Conservation (phyloP, 2,888 invertebrate species). For the Epirrita christyi region DNA sequence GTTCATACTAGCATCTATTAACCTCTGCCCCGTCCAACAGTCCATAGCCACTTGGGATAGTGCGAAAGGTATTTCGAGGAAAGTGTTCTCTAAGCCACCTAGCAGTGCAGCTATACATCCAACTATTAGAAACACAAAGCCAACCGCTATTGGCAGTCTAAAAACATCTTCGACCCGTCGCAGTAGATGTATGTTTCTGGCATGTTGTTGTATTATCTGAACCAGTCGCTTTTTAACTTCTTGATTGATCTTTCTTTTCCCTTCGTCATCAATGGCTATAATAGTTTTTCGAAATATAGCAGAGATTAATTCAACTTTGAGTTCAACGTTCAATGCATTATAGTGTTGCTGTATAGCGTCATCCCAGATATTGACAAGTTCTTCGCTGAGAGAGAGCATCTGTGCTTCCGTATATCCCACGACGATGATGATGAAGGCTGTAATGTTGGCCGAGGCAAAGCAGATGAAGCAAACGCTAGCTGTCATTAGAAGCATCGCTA, state of each 20-base stretch:
- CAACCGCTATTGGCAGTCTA: constrained; percentile 53
- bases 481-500: constrained; percentile 42
- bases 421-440: constrained; percentile 52
- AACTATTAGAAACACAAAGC: constrained; percentile 52
- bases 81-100: constrained; percentile 62
- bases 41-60: constrained; percentile 56
- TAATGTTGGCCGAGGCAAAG: constrained; percentile 51
- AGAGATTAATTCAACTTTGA: not conserved
- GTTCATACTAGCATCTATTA: constrained; percentile 48
- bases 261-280: not conserved
- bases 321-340: not conserved
- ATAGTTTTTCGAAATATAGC: constrained; percentile 1
- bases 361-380: constrained; percentile 52
- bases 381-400: constrained; percentile 57
- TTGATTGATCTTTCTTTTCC: constrained; percentile 32
- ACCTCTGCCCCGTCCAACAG: constrained; percentile 52
- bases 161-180: constrained; percentile 51
- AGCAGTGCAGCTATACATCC: constrained; percentile 60
- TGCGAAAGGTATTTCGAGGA: constrained; percentile 55
- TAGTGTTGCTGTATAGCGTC: constrained; percentile 44
- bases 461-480: constrained; percentile 43
- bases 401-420: constrained; percentile 62
- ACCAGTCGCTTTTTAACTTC: constrained; percentile 42
- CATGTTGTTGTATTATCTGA: constrained; percentile 51
- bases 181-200: constrained; percentile 46